Conservation (phyloP, 2,113 vertebrate species). For the Vidua macroura region DNA sequence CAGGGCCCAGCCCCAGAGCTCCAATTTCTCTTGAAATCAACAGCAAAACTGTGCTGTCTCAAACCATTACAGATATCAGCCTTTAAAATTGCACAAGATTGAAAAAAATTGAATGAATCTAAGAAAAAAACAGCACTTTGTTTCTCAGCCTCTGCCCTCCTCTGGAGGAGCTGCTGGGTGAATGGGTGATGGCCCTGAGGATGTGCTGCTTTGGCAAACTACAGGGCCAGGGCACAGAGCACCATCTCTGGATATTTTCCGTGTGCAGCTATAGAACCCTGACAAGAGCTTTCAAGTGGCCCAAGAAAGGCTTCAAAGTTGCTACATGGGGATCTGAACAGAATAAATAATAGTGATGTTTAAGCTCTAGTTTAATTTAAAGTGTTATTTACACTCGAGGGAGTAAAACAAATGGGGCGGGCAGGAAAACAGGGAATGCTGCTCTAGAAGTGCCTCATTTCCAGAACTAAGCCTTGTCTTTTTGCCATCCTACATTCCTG, state of each 20-base stretch:
- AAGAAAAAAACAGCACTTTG: background rate
- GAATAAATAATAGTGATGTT: background rate
- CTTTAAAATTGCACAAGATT: background rate
- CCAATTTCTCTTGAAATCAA: background rate
- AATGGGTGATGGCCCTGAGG: background rate
- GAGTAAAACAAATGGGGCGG: background rate
- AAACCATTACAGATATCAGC: background rate
- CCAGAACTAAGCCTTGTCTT: background rate
- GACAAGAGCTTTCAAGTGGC: background rate
- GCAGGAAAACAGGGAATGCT: background rate
- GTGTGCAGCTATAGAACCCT: background rate
- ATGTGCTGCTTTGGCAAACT: background rate
- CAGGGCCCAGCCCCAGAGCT: background rate
- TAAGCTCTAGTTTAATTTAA: background rate
- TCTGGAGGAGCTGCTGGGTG: background rate
- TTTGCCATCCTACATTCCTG: background rate
- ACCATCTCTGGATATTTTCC: background rate
- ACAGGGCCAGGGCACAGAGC: too few species aligned
- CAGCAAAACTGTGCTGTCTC: background rate
- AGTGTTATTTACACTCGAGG: rapidly evolving
- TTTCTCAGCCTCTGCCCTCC: background rate
- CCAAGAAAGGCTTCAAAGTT: background rate
- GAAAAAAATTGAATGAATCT: rapidly evolving
- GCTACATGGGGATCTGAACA: background rate
- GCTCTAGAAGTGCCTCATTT: background rate